Evolutionary conservation across 2,113 vertebrate genomes (phyloP).

Genomic region (Azemiops feae): DNA sequence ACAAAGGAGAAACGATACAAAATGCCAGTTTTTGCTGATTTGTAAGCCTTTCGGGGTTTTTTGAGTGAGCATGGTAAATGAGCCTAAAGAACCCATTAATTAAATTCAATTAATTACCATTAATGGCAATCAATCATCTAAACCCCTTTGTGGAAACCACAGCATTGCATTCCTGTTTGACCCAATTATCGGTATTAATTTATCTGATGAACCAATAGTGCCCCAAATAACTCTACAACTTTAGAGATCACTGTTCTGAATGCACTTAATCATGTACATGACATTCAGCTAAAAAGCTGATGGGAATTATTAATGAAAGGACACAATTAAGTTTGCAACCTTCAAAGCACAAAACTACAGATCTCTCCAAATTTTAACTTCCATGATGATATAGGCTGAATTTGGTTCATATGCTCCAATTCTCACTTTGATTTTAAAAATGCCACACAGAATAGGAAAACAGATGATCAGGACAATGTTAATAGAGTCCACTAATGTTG

Average conservation of each 20-base stretch:
- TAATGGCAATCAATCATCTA: conserved; percentile 33
- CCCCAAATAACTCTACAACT: conserved; percentile 13
- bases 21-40: conserved; percentile 29
- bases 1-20: background rate
- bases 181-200: conserved; percentile 23
- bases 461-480: background rate
- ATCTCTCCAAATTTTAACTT: background rate
- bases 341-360: conserved; percentile 2
- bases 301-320: conserved; percentile 3
- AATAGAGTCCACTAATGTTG: background rate
- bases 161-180: conserved; percentile 19
- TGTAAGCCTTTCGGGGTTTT: conserved; percentile 39
- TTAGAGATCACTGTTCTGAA: background rate
- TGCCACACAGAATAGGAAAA: background rate
- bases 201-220: background rate
- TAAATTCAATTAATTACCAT: conserved; percentile 26
- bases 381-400: background rate
- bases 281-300: background rate
- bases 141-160: conserved; percentile 7
- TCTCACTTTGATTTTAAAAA: background rate
- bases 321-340: background rate
- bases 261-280: background rate
- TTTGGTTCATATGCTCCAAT: background rate
- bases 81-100: conserved; percentile 16
- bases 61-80: conserved; percentile 25